Base-by-base conservation (phyloP, 2,888 invertebrate species). In the Cryptus armator region DNA sequence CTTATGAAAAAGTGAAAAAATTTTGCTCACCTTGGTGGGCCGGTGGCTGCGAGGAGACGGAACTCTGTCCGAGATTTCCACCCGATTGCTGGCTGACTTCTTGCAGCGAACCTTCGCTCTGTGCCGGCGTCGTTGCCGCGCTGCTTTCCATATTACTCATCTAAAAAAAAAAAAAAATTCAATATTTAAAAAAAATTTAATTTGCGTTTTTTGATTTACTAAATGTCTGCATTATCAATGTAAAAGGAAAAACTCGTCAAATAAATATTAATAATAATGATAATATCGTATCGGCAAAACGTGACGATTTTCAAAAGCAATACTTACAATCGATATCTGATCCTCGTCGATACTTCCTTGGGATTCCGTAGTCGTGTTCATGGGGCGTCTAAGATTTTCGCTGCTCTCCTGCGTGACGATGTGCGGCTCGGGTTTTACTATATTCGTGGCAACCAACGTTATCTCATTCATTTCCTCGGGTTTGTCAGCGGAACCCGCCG, bases 91-190 rank as follows among this genome's bases (percentile, higher is more conserved):
- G 92, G 86, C 89, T 91, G 14, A 92, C 90, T 81, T 92, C 92
- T 84, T 93, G 93, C 85, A 93, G 89, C 19, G 92, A 91, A 62
- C 90, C 91, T 76, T 93, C 92, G 79, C 90, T 92, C 83, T 92
- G 92, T 14, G 91, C 92, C 14, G 92, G 91, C 44, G 92, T 92
- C 67, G 91, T 88, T 14, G 92, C 88, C 14, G 92, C 90, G 88
- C 91, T 92, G 72, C 91, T 93, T 80, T 93, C 93, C 92, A 93
- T 93, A 80, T 92, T 93, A 82, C 93, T 93, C 92, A 93, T 93
- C 93, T 93, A 51, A 9, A 75, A 75, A 1, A n/a, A 48, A 48
- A 71, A 76, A 83, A 37, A 59, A 64, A 72, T 62, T 29, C n/a
- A 53, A 48, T 37, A 76, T 62, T 75, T 37, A 37, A 9, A 37